phyloP scores from a whole-genome alignment of 2,797 vertebrate genomes.

The Xenops minutus region DNA sequence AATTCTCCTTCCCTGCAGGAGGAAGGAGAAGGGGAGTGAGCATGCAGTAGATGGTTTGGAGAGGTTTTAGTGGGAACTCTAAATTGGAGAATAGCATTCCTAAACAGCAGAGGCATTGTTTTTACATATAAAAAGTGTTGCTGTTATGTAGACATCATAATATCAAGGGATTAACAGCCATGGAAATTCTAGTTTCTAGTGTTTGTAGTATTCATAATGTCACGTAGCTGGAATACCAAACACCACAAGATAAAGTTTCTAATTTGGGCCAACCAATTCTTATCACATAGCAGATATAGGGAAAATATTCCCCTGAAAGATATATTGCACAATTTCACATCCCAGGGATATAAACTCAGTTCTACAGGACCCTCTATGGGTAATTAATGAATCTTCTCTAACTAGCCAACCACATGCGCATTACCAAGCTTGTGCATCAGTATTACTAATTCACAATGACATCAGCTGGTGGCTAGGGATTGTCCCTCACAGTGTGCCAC shows the following conservation, averaged over 20 bases:
- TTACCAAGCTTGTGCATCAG: not conserved
- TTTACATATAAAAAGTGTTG: not conserved
- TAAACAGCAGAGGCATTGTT: not conserved
- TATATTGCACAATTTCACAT: not conserved
- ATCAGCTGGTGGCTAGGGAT: constrained; percentile 10
- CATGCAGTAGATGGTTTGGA: not conserved
- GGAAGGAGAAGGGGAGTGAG: not conserved
- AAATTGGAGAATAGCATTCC: not conserved
- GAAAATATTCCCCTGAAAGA: not conserved
- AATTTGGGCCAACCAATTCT: not conserved
- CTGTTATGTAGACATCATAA: not conserved
- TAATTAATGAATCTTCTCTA: constrained; percentile 35
- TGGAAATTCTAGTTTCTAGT: not conserved
- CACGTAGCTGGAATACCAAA: not conserved
- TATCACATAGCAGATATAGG: not conserved
- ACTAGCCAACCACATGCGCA: not conserved
- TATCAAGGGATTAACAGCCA: not conserved
- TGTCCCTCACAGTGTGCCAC: not conserved
- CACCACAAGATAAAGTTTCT: not conserved
- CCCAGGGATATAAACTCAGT: not conserved
- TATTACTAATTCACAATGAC: constrained; percentile 12
- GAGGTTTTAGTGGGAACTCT: not conserved
- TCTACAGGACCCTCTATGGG: not conserved
- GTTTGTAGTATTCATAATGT: not conserved
- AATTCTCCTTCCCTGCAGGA: not conserved